phyloP scores from a whole-genome alignment of 2,113 vertebrate species.

The Mirza zaza region DNA sequence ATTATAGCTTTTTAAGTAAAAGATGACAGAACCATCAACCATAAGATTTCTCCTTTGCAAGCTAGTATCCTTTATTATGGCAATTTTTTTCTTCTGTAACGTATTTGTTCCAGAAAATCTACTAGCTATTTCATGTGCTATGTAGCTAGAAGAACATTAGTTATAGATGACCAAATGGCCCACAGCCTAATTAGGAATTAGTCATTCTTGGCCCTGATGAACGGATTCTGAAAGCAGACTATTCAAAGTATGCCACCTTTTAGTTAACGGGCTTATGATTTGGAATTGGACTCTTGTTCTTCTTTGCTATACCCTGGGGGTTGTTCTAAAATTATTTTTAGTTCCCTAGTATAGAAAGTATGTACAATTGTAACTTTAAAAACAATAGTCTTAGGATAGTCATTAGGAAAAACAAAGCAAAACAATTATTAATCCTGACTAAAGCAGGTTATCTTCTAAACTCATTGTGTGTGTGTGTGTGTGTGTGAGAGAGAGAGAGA shows the following conservation, averaged over 20 bases:
- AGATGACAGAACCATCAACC: neutral
- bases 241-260: neutral
- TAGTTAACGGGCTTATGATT: neutral
- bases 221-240: neutral
- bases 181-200: neutral
- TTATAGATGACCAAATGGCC: neutral
- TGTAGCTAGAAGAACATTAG: neutral
- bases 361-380: neutral
- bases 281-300: neutral
- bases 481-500: too few species aligned
- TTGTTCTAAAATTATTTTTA: neutral
- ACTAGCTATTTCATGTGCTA: neutral
- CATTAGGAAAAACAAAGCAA: neutral
- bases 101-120: neutral
- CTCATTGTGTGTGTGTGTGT: neutral
- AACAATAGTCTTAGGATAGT: neutral
- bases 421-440: neutral
- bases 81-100: neutral
- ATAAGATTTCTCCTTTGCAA: neutral
- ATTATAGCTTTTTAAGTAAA: neutral
- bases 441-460: neutral
- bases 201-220: neutral
- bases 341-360: neutral
- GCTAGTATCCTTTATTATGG: neutral
- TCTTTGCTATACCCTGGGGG: neutral